Evolutionary conservation across 2,113 vertebrate species (phyloP).

Genomic region (Ictidomys tridecemlineatus): DNA sequence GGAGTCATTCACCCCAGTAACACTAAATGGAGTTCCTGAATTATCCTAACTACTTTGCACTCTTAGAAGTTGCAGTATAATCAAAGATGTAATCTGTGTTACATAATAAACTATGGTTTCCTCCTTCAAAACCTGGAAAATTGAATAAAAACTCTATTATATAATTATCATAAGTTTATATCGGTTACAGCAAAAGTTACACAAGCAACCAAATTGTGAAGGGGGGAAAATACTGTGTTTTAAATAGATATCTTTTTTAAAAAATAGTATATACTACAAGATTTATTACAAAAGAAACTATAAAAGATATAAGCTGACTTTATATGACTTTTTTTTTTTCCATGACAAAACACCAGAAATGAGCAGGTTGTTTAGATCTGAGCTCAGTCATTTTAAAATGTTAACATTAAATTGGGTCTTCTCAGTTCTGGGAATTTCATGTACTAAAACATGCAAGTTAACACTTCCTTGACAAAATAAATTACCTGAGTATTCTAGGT

Average conservation of each 20-base stretch:
- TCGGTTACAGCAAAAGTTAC: background rate
- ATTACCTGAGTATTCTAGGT: background rate
- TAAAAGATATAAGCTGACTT: background rate
- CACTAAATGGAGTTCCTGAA: background rate
- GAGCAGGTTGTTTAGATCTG: background rate
- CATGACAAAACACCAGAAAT: background rate
- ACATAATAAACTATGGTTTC: background rate
- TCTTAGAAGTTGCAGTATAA: background rate
- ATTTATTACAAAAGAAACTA: background rate
- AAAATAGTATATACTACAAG: background rate
- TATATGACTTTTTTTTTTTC: background rate
- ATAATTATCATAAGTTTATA: background rate
- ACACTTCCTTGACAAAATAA: constrained; percentile 16
- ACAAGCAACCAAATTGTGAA: background rate
- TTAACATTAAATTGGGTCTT: constrained; percentile 26
- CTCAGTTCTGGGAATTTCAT: background rate
- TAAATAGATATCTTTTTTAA: background rate
- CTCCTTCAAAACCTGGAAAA: background rate
- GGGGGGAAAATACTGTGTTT: background rate
- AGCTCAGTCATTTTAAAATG: background rate
- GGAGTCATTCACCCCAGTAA: background rate
- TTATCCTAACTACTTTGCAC: background rate
- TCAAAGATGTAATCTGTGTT: background rate
- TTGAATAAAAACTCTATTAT: background rate
- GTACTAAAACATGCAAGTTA: background rate